Percentiles rank a stretch among this genome's conserved stretches.
Conservation (phyloP, 2,888 invertebrate genomes). For the Heliothis peltigera region DNA sequence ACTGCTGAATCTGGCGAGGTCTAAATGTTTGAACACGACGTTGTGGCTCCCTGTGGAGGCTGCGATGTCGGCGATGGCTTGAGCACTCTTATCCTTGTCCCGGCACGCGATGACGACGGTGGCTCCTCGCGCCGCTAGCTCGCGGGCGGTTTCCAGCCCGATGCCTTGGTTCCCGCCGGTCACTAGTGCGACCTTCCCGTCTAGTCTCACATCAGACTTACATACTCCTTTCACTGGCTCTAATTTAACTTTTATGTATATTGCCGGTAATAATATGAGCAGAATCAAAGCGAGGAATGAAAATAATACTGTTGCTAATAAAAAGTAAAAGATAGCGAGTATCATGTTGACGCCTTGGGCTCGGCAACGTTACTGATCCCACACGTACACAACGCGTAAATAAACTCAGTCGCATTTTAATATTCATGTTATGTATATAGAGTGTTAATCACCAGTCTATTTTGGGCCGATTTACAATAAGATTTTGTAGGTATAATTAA, state of each 20-base stretch:
- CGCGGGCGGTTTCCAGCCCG: conserved; percentile 93
- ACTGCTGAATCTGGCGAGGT: conserved; percentile 86
- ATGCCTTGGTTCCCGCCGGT: conserved; percentile 96
- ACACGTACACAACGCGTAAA: background rate
- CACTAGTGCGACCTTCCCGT: conserved; percentile 92
- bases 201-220: conserved; percentile 71
- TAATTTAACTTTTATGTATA: conserved; percentile 39
- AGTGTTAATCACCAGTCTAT: background rate
- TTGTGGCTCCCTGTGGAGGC: conserved; percentile 92
- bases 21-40: conserved; percentile 89
- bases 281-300: conserved; percentile 10
- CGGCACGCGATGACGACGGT: conserved; percentile 94
- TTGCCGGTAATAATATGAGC: background rate
- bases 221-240: conserved; percentile 68
- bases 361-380: background rate
- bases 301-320: conserved; percentile 9
- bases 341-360: conserved; percentile 39
- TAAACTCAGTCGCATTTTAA: background rate
- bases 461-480: background rate
- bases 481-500: too few relatives aligned
- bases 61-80: conserved; percentile 92
- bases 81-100: conserved; percentile 92
- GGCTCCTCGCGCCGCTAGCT: conserved; percentile 93
- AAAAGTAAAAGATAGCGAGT: conserved; percentile 13
- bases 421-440: conserved; percentile 3